Evolutionary conservation across 2,113 vertebrate genomes (phyloP), one percentile per base, ranked within the genome.

Genomic region (Phalacrocorax pelagicus): DNA sequence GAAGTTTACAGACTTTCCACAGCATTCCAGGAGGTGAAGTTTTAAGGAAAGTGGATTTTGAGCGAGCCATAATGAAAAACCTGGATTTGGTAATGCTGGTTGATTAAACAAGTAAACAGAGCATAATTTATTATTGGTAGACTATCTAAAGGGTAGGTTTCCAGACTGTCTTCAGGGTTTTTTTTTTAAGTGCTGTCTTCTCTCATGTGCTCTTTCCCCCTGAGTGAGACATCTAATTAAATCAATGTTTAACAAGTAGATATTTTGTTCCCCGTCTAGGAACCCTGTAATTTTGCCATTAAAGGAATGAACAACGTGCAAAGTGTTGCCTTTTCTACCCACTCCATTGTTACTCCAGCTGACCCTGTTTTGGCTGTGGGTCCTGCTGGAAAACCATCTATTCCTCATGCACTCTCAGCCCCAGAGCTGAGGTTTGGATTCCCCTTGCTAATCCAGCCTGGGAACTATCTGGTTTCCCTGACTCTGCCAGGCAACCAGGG

Each of bases 61-160:
- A 40, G 40, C 74, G 15, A 40, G 8, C 12, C 12, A 14, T 38
- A 79, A 85, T 61, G 22, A 40, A 47, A 81, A 77, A 36, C 11
- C 4, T 6, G 1, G 11, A 57, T 63, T 75, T 2, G 2, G 12
- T 54, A 71, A 42, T 5, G 1, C 18, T 52, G 32, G 15, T 10
- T 91, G 75, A 79, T 91, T 81, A 89, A 92, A 81, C 24, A 84
- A 67, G 32, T 78, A 90, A 95, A 75, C n/a, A 84, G 36, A 92
- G 15, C 23, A 61, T 72, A 77, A 82, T 49, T 84, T 69, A 40
- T 81, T 84, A 27, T 70, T 90, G 87, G 79, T 57, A 38, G 55
- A 20, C 10, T 36, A 80, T 21, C 42, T 90, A 77, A 81, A 77
- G 30, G 42, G 11, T 72, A 54, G 34, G 18, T 47, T 73, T 92